phyloP scores from a whole-genome alignment of 37 sponge, comb jelly and placozoan species.

The Crambe crambe region DNA sequence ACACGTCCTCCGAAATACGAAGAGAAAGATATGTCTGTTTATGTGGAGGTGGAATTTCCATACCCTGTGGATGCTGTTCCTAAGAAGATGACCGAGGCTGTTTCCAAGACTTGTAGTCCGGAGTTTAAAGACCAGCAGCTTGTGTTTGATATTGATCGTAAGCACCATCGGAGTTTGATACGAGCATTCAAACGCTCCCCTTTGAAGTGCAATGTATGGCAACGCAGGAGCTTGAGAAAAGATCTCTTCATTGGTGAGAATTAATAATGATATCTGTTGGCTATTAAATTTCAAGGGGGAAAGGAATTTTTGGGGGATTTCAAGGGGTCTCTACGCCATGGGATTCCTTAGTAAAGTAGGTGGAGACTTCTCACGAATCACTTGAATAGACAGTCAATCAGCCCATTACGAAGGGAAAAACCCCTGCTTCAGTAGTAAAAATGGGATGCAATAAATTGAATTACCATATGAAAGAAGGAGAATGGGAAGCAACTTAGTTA shows the following conservation, averaged over 20 bases:
- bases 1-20: conserved; percentile 67
- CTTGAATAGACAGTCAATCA: no score
- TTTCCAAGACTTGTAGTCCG: conserved; percentile 65
- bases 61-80: conserved; percentile 69
- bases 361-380: no score
- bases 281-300: neutral
- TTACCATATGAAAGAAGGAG: no score
- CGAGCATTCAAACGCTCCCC: conserved; percentile 78
- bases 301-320: neutral
- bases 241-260: conserved; percentile 47
- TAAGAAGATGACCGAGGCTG: conserved; percentile 43
- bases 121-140: conserved; percentile 39
- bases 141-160: conserved; percentile 82
- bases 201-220: conserved; percentile 61
- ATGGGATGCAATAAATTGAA: no score
- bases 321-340: neutral
- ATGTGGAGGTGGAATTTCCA: conserved; percentile 90
- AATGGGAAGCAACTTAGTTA: no score
- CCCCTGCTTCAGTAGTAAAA: no score
- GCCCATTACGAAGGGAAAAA: no score
- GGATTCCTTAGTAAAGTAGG: no score
- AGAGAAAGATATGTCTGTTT: conserved; percentile 80
- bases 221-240: conserved; percentile 58
- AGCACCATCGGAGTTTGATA: conserved; percentile 54
- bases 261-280: neutral